phyloP scores from a whole-genome alignment of 2,888 invertebrate species.

The Aphelenchoides bicaudatus region DNA sequence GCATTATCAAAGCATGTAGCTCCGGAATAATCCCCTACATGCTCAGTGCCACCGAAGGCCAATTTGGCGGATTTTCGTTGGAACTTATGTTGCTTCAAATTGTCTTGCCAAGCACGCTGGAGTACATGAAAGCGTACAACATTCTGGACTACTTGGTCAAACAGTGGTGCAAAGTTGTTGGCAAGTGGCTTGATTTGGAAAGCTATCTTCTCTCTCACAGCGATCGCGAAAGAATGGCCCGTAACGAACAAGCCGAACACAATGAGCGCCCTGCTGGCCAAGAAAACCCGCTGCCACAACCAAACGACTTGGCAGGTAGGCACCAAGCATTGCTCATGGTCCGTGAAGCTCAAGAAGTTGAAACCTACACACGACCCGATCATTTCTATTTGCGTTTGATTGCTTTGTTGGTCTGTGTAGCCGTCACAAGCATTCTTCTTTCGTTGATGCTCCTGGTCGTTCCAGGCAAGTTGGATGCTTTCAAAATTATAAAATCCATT shows the following conservation, averaged over 20 bases:
- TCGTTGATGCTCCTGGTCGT: slow-evolving; percentile 80
- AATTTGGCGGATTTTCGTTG: slow-evolving; percentile 78
- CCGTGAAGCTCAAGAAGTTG: slow-evolving; percentile 74
- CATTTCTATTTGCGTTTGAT: slow-evolving; percentile 71
- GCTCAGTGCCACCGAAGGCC: slow-evolving; percentile 70
- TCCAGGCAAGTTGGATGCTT: slow-evolving; percentile 66
- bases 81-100: slow-evolving; percentile 78
- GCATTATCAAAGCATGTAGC: slow-evolving; percentile 71
- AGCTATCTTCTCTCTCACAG: slow-evolving; percentile 44
- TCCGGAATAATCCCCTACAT: slow-evolving; percentile 92
- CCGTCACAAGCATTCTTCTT: slow-evolving; percentile 77
- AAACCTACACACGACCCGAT: slow-evolving; percentile 81
- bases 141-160: slow-evolving; percentile 82
- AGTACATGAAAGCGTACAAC: slow-evolving; percentile 88
- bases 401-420: slow-evolving; percentile 73
- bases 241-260: slow-evolving; percentile 6
- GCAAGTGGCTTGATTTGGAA: slow-evolving; percentile 58
- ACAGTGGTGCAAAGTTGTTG: slow-evolving; percentile 73
- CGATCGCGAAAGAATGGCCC: background rate
- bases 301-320: slow-evolving; percentile 66
- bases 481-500: slow-evolving; percentile 12
- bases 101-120: slow-evolving; percentile 87
- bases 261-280: too few relatives aligned
- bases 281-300: slow-evolving; percentile 8
- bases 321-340: slow-evolving; percentile 80